phyloP scores from a whole-genome alignment of 1,140 invertebrate species.

The Planococcus citri region DNA sequence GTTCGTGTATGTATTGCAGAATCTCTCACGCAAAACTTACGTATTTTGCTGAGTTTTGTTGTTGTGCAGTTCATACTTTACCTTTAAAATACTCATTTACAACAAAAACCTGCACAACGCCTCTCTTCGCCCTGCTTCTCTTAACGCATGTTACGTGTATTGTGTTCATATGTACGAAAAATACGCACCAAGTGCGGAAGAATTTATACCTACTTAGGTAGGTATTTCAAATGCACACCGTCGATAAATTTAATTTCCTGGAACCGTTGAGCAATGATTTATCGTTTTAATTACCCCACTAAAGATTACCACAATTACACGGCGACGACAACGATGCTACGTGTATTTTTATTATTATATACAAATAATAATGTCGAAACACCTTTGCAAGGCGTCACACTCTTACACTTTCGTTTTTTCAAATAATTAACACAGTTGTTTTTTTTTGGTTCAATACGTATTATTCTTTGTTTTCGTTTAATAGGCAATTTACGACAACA shows the following conservation, averaged over 20 bases:
- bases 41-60: too few species aligned
- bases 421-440: too few species aligned
- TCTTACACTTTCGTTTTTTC: neutral
- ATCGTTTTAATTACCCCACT: neutral
- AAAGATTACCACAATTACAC: neutral
- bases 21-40: too few species aligned
- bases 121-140: too few species aligned
- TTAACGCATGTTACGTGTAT: neutral
- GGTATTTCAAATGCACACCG: neutral
- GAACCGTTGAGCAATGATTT: constrained; percentile 6
- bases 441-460: too few species aligned
- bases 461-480: neutral
- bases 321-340: neutral
- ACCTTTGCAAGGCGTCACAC: neutral
- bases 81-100: too few species aligned
- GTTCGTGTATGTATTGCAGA: too few species aligned
- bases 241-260: constrained; percentile 7
- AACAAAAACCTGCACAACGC: too few species aligned
- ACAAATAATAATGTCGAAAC: neutral
- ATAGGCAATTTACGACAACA: neutral
- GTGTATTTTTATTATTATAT: neutral
- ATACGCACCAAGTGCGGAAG: neutral
- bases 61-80: too few species aligned
- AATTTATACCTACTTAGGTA: neutral
- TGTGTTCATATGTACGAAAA: neutral